Evolutionary conservation across 2,888 invertebrate species (phyloP).

Genomic region (Ophion slaviceki): DNA sequence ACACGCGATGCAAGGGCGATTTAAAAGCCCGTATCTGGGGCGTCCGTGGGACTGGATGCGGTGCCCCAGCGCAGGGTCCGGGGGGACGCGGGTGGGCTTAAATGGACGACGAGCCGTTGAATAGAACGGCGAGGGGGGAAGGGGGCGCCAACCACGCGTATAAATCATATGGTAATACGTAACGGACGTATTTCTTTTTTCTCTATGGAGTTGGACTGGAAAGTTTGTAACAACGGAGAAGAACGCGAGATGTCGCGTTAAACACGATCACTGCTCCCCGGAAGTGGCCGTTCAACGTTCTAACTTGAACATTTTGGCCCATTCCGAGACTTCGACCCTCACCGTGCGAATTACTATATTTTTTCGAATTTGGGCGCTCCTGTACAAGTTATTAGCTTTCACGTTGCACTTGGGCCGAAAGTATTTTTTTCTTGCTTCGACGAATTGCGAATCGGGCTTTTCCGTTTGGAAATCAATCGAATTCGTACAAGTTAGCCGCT

Average conservation of each 20-base stretch:
- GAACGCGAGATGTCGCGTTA: neutral
- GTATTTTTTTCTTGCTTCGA: too few relatives aligned
- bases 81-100: slow-evolving; percentile 46
- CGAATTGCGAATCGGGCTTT: too few relatives aligned
- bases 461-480: too few relatives aligned
- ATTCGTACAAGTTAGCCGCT: too few relatives aligned
- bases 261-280: too few relatives aligned
- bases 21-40: slow-evolving; percentile 77
- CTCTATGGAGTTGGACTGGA: neutral
- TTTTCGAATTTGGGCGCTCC: too few relatives aligned
- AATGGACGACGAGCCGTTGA: neutral
- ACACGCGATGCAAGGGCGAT: slow-evolving; percentile 68
- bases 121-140: slow-evolving; percentile 38
- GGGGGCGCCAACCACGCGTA: slow-evolving; percentile 70
- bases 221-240: slow-evolving; percentile 1
- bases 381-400: too few relatives aligned
- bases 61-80: slow-evolving; percentile 50
- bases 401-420: too few relatives aligned
- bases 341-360: too few relatives aligned
- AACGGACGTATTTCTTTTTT: slow-evolving; percentile 70
- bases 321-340: too few relatives aligned
- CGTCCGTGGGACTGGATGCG: slow-evolving; percentile 52
- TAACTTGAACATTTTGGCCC: too few relatives aligned
- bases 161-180: slow-evolving; percentile 82
- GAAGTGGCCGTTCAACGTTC: too few relatives aligned